Evolutionary conservation across 2,888 invertebrate species (phyloP).

Genomic region (Tenthredo livida): DNA sequence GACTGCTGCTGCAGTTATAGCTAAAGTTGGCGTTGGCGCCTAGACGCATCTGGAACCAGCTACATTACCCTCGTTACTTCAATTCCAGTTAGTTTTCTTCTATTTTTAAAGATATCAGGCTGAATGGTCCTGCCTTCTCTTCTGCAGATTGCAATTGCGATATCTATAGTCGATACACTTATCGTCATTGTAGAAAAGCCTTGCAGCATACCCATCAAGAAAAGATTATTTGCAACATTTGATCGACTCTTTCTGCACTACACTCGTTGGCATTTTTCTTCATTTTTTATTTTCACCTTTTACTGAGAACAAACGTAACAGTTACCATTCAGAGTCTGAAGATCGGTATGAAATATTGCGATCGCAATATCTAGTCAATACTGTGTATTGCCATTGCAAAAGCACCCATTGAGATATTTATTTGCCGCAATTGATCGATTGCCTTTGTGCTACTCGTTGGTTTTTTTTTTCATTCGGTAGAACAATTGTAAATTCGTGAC

Average conservation of each 20-base stretch:
- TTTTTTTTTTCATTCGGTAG: background rate
- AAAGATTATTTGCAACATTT: background rate
- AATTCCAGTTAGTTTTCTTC: conserved; percentile 12
- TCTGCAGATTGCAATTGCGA: background rate
- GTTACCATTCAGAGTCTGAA: background rate
- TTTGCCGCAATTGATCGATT: background rate
- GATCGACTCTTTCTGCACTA: background rate
- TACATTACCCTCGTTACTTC: conserved; percentile 22
- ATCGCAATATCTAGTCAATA: background rate
- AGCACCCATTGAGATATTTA: background rate
- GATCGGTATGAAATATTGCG: background rate
- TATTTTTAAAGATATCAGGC: background rate
- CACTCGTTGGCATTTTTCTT: background rate
- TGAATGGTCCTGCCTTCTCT: background rate
- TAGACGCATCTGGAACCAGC: conserved; percentile 11
- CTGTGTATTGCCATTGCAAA: background rate
- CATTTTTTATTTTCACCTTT: background rate
- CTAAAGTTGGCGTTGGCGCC: conserved; percentile 33
- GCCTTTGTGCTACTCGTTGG: background rate
- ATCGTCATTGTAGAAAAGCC: background rate
- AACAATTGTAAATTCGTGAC: background rate
- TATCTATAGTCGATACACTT: conserved; percentile 6
- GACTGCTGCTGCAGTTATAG: conserved; percentile 32
- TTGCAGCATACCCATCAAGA: background rate
- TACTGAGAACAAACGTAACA: background rate